Base-by-base conservation (phyloP, 37 sponge, comb jelly and placozoan species). In the Beroe ovata region DNA sequence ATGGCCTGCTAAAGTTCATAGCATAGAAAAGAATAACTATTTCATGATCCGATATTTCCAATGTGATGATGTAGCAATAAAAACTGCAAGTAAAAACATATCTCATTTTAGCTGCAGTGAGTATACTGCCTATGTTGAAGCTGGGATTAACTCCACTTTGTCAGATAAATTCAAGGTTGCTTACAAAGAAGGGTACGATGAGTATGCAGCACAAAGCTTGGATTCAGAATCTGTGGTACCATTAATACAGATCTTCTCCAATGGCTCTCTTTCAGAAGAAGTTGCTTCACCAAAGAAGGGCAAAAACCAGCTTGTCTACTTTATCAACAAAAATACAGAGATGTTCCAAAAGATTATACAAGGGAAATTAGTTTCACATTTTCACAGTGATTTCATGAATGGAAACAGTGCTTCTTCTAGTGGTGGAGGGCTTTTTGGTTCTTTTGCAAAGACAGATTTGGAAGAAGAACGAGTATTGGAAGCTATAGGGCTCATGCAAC, bases 1-100 rank as follows among this genome's bases (percentile, higher is more conserved):
- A 21, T 77, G 84, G 84, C 84, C 84, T 77, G 84, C 84, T 4
- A 77, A 77, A 54, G 84, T 77, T n/a, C 18, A 8, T n/a, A 69
- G 3, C 4, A 69, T 69, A 34, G 36, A 69, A 69, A 28, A 34
- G 32, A 36, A 36, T 69, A 4, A 3, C 36, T 29, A 69, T 28
- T 35, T 39, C 54, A 39, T 77, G 84, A 42, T 77, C 33, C n/a
- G 41, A 4, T 77, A 77, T 35, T n/a, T 77, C 18, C 39, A 39
- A 36, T 77, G 26, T 39, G 47, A 36, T 19, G 47, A 42, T 32
- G 26, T n/a, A 6, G 35, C 84, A 20, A 77, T 77, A 33, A 77
- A 35, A 23, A 77, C 84, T n/a, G 41, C 42, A 1, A 4, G 8
- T 23, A 42, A 16, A 20, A 77, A 77, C 1, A 23, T 77, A 8